Base-by-base conservation (phyloP, 1,140 invertebrate genomes). In the Ips nitidus region DNA sequence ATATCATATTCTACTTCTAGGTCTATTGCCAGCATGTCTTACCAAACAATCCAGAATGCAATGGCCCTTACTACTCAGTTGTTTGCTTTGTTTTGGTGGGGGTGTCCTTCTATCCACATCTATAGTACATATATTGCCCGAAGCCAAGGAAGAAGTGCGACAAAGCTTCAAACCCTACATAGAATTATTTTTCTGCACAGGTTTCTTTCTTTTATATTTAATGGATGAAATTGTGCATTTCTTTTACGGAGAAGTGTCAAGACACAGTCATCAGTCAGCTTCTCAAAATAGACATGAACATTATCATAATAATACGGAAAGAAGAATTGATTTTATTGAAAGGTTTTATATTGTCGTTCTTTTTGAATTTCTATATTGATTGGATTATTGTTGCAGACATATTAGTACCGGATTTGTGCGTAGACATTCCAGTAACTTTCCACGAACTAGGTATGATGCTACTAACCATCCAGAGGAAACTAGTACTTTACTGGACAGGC, bases 101-200 rank as follows among this genome's bases (percentile, higher is more conserved):
- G 94, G 94, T 0, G 92, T 96, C 4, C 84, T 96, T 41, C 78
- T 96, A 22, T 91, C 90, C 0, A 95, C 94, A 1, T 89, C 91
- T 37, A 80, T 94, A 45, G 82, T 93, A 2, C 93, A 95, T 79
- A 90, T 95, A 81, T 81, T 95, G 47, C 92, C 93, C 22, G 94
- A 95, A 81, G 87, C 91, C 52, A 57, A 75, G 53, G 73, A 76
- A 69, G 53, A 57, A 39, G 38, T 75, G 6, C 55, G 57, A 1
- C 22, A 66, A 43, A 68, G 66, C 39, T 75, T 73, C 57, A 70
- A 73, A 47, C 64, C 83, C 39, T 83, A 86, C 71, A 86, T 90
- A 0, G 93, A 94, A 77, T 76, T 94, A 5, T 76, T 89, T 0
- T 84, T 92, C 43, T 92, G 90, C 72, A 78, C 82, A 8, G 93